Evolutionary conservation across 2,888 invertebrate genomes (phyloP).

Genomic region (Agrochola macilenta): DNA sequence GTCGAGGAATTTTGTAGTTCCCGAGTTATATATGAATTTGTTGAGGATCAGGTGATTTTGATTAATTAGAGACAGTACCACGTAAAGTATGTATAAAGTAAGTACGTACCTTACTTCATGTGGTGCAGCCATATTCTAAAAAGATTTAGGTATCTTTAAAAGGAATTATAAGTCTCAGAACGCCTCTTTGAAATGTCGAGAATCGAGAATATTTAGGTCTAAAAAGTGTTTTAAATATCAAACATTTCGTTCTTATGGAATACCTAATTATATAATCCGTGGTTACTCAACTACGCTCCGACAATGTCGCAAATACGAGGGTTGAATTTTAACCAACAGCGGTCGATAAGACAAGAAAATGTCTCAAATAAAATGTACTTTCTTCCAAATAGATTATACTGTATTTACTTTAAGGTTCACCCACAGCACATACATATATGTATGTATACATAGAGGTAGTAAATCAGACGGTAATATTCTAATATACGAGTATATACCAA

Average conservation of each 20-base stretch:
- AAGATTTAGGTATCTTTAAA: too few relatives aligned
- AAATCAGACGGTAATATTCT: too few relatives aligned
- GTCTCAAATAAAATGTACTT: neutral
- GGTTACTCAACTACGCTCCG: conserved; percentile 6
- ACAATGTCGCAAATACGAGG: conserved; percentile 15
- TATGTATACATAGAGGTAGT: too few relatives aligned
- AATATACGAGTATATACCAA: too few relatives aligned
- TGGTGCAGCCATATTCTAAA: neutral
- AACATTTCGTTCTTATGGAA: neutral
- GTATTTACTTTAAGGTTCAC: too few relatives aligned
- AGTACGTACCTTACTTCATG: too few relatives aligned
- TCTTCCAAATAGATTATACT: neutral
- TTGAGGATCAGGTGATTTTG: neutral
- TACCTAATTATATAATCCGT: neutral
- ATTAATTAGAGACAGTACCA: neutral
- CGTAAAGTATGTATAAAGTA: neutral
- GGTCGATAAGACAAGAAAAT: neutral
- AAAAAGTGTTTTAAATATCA: neutral
- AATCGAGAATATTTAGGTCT: neutral
- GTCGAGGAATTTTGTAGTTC: neutral
- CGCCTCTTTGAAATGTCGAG: neutral
- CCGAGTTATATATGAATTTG: neutral
- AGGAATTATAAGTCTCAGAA: neutral
- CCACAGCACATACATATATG: too few relatives aligned
- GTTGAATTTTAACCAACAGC: conserved; percentile 14